Percentiles rank a stretch among this genome's conserved stretches.
Evolutionary conservation across 2,797 vertebrate species (phyloP).

Genomic region (Rhinella marina): DNA sequence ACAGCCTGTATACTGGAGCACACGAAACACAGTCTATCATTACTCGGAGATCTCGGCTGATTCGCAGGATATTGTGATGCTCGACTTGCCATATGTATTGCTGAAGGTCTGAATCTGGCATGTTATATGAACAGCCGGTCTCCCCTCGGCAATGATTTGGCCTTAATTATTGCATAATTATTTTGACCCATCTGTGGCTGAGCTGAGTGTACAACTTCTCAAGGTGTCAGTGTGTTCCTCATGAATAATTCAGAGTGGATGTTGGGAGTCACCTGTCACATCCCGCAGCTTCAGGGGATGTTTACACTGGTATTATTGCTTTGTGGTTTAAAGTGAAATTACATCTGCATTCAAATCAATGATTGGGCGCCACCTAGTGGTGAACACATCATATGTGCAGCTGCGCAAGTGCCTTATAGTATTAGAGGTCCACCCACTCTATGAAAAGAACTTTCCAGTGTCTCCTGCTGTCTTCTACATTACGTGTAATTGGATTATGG

Average conservation of each 20-base stretch:
- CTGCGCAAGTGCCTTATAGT: background rate
- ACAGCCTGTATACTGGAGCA: background rate
- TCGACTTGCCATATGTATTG: conserved; percentile 19
- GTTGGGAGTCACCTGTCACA: background rate
- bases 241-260: background rate
- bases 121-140: conserved; percentile 40
- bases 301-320: background rate
- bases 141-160: conserved; percentile 43
- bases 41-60: background rate
- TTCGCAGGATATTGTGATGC: conserved; percentile 26
- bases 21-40: background rate
- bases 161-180: conserved; percentile 55
- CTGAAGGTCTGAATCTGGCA: conserved; percentile 47
- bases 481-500: no score
- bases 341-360: background rate
- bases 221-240: conserved; percentile 8
- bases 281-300: no score
- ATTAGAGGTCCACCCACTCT: background rate
- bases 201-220: conserved; percentile 38
- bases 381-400: background rate
- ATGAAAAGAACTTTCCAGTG: no score
- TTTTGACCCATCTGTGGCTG: conserved; percentile 41
- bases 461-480: no score
- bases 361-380: background rate
- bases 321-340: background rate